These are phyloP conservation scores for Meloe dianella DNA, from an alignment of 2,888 invertebrate species.

Conservation along the genomic window DNA sequence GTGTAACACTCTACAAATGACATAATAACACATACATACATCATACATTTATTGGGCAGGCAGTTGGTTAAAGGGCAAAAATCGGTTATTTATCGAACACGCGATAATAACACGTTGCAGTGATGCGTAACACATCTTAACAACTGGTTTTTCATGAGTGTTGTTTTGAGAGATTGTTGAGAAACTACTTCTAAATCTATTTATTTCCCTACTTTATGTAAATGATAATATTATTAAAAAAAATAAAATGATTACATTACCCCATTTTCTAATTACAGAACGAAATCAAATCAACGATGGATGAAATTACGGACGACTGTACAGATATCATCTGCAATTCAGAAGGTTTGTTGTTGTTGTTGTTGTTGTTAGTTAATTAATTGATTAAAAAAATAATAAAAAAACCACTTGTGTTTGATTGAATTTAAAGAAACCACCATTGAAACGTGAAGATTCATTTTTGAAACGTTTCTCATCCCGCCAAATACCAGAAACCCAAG, in stretches of 20 bases:
- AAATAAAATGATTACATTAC: too few species aligned
- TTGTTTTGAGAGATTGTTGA: too few species aligned
- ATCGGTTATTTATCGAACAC: too few species aligned
- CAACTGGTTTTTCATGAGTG: too few species aligned
- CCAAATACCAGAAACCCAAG: slow-evolving; percentile 87
- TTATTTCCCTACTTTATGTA: background rate
- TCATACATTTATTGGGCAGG: too few species aligned
- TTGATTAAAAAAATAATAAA: too few species aligned
- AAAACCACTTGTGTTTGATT: background rate
- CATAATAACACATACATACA: too few species aligned
- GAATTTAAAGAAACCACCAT: slow-evolving; percentile 71
- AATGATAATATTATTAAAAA: background rate
- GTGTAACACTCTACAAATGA: too few species aligned
- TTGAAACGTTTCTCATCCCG: slow-evolving; percentile 92
- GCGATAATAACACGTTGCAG: too few species aligned
- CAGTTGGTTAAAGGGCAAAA: too few species aligned
- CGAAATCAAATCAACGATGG: slow-evolving; percentile 94
- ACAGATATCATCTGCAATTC: slow-evolving; percentile 87
- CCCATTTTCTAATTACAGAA: slow-evolving; percentile 70
- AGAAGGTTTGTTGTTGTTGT: slow-evolving; percentile 64
- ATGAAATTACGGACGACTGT: slow-evolving; percentile 94
- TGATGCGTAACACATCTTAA: too few species aligned
- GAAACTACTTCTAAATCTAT: background rate
- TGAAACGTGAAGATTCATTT: slow-evolving; percentile 92
- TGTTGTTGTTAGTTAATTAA: too few species aligned